Evolutionary conservation across 2,888 invertebrate genomes (phyloP), one percentile per base, ranked within the genome.

Genomic region (Spatulosminthurus flaviceps): DNA sequence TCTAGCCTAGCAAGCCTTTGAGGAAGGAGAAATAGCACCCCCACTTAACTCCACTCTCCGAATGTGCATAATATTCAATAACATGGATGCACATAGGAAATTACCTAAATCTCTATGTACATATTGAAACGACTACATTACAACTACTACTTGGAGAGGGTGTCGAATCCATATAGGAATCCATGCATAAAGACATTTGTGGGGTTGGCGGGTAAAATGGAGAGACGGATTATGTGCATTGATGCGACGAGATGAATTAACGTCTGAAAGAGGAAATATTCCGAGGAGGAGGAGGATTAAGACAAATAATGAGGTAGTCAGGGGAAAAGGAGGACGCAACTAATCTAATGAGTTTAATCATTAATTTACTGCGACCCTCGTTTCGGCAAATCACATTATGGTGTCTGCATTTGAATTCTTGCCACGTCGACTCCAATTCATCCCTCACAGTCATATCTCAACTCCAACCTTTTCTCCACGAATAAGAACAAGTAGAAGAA

Each of bases 291-390:
- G 70, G 67, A 70, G 60, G 60, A 51, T 42, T 43, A 70, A 77
- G 61, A 69, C 43, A 60, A 70, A 78, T 78, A 78, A 78, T 78
- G 78, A 71, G 71, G 61, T 73, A 73, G 72, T 73, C 78, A 78
- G 78, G 72, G 71, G 70, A 66, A 69, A 71, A 78, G 66, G 78
- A 72, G 78, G 78, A 78, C 78, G 73, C 41, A 66, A 61, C 51
- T 78, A 78, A 78, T 78, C 78, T 78, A 78, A 78, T 78, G 78
- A 78, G 78, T 78, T 78, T 73, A 78, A 78, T 78, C 78, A 78
- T 78, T 78, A 78, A 73, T 73, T 78, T 78, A 71, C 78, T 71
- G 26, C 42, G 78, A 73, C 72, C 78, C 73, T 70, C 69, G 43
- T 60, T 60, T 70, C 41, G 34, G 24, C 24, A 78, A 78, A 78